Percentiles rank a stretch among this genome's conserved stretches.
Evolutionary conservation across 2,113 vertebrate species (phyloP).

Genomic region (Felis chaus): DNA sequence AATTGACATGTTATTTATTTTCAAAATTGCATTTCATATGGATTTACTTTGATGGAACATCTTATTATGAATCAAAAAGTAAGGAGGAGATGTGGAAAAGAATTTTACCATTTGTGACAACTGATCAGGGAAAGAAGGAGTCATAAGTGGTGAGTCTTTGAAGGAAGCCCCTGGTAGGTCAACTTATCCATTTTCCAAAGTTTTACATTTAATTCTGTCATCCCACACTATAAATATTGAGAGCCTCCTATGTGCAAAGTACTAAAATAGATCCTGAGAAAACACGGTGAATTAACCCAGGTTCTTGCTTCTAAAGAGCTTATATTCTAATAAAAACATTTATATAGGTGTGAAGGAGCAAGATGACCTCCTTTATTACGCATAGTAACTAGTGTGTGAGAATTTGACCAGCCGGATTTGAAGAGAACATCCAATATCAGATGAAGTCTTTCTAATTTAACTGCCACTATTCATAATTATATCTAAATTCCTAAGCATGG

Average conservation of each 20-base stretch:
- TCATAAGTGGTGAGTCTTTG: neutral
- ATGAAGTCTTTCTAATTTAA: neutral
- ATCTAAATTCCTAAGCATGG: neutral
- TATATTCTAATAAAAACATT: neutral
- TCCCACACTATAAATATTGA: neutral
- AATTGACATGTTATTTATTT: neutral
- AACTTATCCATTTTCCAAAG: neutral
- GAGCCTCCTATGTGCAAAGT: neutral
- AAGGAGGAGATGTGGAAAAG: neutral
- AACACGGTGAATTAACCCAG: neutral
- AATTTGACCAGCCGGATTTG: neutral
- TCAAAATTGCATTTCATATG: neutral
- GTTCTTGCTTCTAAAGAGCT: neutral
- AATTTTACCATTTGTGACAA: neutral
- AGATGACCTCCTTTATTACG: neutral
- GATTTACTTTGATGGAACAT: neutral
- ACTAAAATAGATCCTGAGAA: neutral
- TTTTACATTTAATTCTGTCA: neutral
- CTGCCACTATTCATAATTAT: neutral
- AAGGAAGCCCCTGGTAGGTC: neutral
- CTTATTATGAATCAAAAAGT: neutral
- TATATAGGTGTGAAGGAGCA: neutral
- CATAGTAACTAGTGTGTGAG: neutral
- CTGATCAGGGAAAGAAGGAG: neutral
- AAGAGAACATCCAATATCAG: neutral